These are phyloP conservation scores for Pachypeltis micranthus DNA, from an alignment of 1,140 invertebrate genomes.

Conservation along the genomic window DNA sequence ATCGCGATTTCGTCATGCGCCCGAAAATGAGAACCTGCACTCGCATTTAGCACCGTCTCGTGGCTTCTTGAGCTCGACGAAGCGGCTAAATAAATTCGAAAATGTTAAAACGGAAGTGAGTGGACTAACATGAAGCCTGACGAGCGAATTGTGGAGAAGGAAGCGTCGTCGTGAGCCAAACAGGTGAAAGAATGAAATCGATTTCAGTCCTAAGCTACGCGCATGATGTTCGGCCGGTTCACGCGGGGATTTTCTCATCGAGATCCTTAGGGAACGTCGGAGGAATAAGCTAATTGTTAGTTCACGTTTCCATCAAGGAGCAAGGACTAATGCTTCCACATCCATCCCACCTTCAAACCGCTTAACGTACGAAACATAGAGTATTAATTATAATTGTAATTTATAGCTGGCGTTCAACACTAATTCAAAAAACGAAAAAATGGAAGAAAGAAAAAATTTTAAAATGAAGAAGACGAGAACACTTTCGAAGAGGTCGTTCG, in stretches of 20 bases:
- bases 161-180: too few species aligned
- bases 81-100: too few species aligned
- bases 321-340: slow-evolving; percentile 5
- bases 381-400: slow-evolving; percentile 16
- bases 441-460: too few species aligned
- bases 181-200: not conserved
- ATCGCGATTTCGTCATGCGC: too few species aligned
- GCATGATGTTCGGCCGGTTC: not conserved
- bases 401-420: slow-evolving; percentile 12
- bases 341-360: slow-evolving; percentile 8
- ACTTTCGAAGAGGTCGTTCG: not conserved
- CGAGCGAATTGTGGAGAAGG: too few species aligned
- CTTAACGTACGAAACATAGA: slow-evolving; percentile 10
- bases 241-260: not conserved
- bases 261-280: too few species aligned
- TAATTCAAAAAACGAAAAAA: not conserved
- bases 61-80: too few species aligned
- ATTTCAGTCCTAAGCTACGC: not conserved
- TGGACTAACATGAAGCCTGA: not conserved
- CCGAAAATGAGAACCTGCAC: too few species aligned
- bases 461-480: not conserved
- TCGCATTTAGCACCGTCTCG: too few species aligned
- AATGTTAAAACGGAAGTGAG: not conserved
- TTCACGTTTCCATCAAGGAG: slow-evolving; percentile 13
- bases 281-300: slow-evolving; percentile 12